Evolutionary conservation across 2,797 vertebrate species (phyloP), one percentile per base, ranked within the genome.

Genomic region (Pipistrellus kuhlii): DNA sequence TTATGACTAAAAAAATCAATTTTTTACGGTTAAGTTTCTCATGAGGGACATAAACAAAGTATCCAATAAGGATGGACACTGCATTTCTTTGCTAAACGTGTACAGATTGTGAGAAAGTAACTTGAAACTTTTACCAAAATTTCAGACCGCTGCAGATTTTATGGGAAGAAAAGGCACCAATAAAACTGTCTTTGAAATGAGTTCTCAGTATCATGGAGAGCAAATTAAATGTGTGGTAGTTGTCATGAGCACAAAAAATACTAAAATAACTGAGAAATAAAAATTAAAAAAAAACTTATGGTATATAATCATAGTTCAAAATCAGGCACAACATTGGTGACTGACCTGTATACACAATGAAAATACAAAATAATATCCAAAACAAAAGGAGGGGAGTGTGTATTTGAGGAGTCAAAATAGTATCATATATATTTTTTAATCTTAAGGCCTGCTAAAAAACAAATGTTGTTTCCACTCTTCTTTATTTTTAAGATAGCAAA

Each of bases 61-160:
- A 81, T 30, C 12, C 21, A 69, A 9, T 73, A 17, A 81, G 2
- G 8, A 53, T 25, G 1, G 13, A 75, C 10, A 85, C 8, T 62
- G 48, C 10, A 66, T 88, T 78, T 76, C 8, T 81, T 73, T 81
- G 20, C 2, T 66, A 38, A 32, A 77, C 17, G 53, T 35, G 25
- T 11, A 25, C 18, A 92, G 3, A 55, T 35, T 78, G 21, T 66
- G 25, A 84, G 46, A 78, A 72, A 72, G 14, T 32, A 11, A 87
- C 55, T 84, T 64, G 25, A 94, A 84, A 78, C 6, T 38, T 78
- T 85, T 78, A 73, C 23, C 44, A 66, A 73, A 66, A 92, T 57
- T 92, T 73, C 38, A 78, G 46, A 64, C 17, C 4, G 41, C n/a
- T 78, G 25, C 11, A 66, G 15, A 18, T 66, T n/a, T 85, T 85